Base-by-base conservation (phyloP, 2,888 invertebrate species). In the Thalpophila matura region DNA sequence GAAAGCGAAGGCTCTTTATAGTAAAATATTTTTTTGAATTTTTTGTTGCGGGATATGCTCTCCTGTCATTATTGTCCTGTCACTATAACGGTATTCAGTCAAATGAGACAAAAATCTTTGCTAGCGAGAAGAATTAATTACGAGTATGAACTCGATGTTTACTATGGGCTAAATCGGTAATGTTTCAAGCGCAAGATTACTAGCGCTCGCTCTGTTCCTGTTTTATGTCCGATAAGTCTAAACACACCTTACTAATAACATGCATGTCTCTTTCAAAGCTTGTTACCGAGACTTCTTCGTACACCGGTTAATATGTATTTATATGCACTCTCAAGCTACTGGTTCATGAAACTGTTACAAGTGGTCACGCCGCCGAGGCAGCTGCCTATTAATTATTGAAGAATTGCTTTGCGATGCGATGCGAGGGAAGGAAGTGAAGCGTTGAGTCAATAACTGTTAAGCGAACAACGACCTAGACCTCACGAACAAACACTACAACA, bases 401-500 rank as follows among this genome's bases (percentile, higher is more conserved):
- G 81, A 83, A 86, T 84, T 54, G 57, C 79, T 79, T 83, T 79
- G 79, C 76, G 83, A 80, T 79, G 79, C 76, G 83, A 80, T 79
- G 61, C 60, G 83, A 87, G 88, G 89, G 87, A 85, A 87, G 87
- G 87, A 87, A 91, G 86, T 89, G 87, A 90, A 86, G 91, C 91
- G 86, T 86, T 74, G 72, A 71, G 35, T 35, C 65, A 65, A 75
- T 87, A 88, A 89, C 89, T 87, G 89, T 89, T 74, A 55, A 69
- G 77, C 77, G 77, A 75, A 59, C 80, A 58, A 72, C 62, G 81
- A 80, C 84, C 82, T 73, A 86, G 82, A 86, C 86, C 85, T 82
- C 65, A 53, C 56, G 24, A 16, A 50, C 33, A 29, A 27, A 42
- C 29, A 51, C 50, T 42, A 50, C 18, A 62, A 76, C 74, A 79